Base-by-base conservation (phyloP, 2,113 vertebrate species). In the Syngnathoides biaculeatus region DNA sequence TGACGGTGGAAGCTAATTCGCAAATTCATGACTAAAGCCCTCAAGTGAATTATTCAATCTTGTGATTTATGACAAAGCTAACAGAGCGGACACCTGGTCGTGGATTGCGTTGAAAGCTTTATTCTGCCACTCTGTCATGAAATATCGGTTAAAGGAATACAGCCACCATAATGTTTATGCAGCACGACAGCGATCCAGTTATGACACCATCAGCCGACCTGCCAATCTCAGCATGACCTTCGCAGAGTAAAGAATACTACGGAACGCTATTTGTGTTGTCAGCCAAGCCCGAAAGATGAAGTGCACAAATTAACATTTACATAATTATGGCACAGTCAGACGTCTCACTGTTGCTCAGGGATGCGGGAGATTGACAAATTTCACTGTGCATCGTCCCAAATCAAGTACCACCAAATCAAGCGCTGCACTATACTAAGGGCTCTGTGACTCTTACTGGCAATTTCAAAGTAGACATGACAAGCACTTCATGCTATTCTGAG, bases 1-100 rank as follows among this genome's bases (percentile, higher is more conserved):
- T 17, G 8, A 24, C 15, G 53, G 43, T 43, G 17, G 22, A 24
- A 40, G 39, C 38, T 63, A 38, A n/a, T 56, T 77, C 71, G 60
- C 57, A 20, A 42, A 64, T 68, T 55, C 43, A 74, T 58, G 35
- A 22, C 10, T 40, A 2, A 13, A 22, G 38, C 9, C 2, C 12
- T 42, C n/a, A 24, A 15, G 59, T 14, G 20, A 61, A 42, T 42
- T n/a, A 61, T 7, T 12, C 59, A 61, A 61, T 61, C 19, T 13
- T 22, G 42, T 22, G 20, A 61, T 30, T 57, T 67, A 4, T n/a
- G 4, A 27, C 20, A 15, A 55, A 55, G 62, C 38, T 40, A 40
- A 27, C 6, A 60, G 22, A 55, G 3, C 26, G 17, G 53, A 66
- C 68, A 62, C 66, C 56, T 81, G 69, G 45, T 47, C 45, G 43